A percentile compares a stretch with the other conserved stretches of the same genome.
These are phyloP conservation scores for Cephus sareptanus DNA, from an alignment of 2,888 invertebrate genomes.

Conservation along the genomic window DNA sequence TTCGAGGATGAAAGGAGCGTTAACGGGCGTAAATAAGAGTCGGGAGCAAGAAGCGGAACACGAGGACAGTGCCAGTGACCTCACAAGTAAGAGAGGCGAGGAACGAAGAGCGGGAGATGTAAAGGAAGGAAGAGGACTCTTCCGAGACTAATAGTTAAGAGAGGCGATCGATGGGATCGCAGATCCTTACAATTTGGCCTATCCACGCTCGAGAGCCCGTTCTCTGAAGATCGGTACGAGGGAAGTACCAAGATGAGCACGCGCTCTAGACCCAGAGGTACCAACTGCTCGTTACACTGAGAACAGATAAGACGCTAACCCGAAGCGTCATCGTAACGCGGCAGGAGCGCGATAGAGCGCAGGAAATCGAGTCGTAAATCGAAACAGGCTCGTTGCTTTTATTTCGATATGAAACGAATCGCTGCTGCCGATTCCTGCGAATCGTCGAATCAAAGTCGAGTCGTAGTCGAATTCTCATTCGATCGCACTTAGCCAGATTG, in stretches of 20 bases:
- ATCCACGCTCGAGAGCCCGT: neutral
- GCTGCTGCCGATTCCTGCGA: neutral
- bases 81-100: constrained; percentile 24
- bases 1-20: constrained; percentile 2
- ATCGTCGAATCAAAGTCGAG: neutral
- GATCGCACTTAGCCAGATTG: neutral
- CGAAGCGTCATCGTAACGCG: neutral
- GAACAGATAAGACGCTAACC: neutral
- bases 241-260: neutral
- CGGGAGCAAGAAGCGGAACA: constrained; percentile 54
- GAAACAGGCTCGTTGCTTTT: neutral
- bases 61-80: constrained; percentile 54
- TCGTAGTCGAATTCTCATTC: neutral
- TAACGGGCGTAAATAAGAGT: neutral
- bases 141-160: constrained; percentile 40
- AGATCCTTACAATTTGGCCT: neutral
- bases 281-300: neutral
- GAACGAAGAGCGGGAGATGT: constrained; percentile 2
- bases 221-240: neutral
- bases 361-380: neutral
- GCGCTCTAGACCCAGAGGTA: neutral
- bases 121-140: constrained; percentile 15
- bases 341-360: neutral
- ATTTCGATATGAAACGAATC: neutral
- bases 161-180: neutral